Conservation (phyloP, 2,888 invertebrate species). For the Odontothrips loti region DNA sequence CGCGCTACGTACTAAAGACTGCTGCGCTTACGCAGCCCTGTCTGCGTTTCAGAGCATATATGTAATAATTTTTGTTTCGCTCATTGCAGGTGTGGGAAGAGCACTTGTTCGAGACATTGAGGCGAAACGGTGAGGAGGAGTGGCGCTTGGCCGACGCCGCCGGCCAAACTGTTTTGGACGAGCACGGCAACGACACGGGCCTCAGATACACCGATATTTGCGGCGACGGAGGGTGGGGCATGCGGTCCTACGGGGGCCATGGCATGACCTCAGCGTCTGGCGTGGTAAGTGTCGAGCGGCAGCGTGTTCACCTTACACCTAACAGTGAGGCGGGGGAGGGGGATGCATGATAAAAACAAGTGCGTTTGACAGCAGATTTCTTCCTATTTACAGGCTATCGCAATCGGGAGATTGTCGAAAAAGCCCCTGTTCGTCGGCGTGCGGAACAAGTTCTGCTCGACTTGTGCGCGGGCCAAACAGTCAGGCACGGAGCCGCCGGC, state of each 20-base stretch:
- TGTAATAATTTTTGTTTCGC: too few species aligned
- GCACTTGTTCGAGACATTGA: too few species aligned
- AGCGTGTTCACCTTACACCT: not conserved
- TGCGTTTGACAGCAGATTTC: too few species aligned
- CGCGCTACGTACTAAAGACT: too few species aligned
- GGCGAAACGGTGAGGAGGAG: not conserved
- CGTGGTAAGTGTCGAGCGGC: too few species aligned
- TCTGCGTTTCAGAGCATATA: too few species aligned
- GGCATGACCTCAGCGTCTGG: too few species aligned
- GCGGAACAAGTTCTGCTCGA: slow-evolving; percentile 41
- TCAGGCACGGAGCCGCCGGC: slow-evolving; percentile 34
- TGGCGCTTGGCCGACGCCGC: not conserved
- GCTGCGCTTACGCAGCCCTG: too few species aligned
- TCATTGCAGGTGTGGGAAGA: too few species aligned
- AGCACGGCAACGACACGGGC: not conserved
- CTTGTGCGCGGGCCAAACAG: slow-evolving; percentile 40
- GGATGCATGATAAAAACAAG: too few species aligned
- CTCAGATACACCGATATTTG: not conserved
- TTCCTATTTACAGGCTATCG: slow-evolving; percentile 32
- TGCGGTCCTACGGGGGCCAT: not conserved
- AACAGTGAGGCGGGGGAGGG: too few species aligned
- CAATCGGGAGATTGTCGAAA: slow-evolving; percentile 36
- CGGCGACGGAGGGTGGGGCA: not conserved
- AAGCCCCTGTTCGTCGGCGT: slow-evolving; percentile 41
- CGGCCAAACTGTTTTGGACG: not conserved